Conservation (phyloP, 2,797 vertebrate genomes). For the Rhabdomys pumilio region DNA sequence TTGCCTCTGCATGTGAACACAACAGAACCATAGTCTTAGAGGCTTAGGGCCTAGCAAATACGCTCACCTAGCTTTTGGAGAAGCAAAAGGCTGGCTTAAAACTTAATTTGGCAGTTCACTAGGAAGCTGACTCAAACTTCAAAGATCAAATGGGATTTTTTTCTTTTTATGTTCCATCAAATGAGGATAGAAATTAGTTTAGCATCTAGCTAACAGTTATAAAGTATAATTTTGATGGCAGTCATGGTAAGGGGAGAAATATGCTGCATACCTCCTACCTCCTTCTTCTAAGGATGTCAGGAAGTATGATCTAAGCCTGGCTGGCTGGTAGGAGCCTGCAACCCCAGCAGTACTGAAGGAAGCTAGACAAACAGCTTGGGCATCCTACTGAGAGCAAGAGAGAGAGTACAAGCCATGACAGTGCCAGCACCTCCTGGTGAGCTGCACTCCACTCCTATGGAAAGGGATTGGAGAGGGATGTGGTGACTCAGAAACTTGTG, state of each 20-base stretch:
- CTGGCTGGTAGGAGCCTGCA: not conserved
- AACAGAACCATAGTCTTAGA: not conserved
- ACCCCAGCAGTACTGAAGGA: not conserved
- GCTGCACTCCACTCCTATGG: not conserved
- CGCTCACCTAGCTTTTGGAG: not conserved
- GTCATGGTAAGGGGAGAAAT: not conserved
- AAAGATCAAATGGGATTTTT: not conserved
- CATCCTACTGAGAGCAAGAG: not conserved
- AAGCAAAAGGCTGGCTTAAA: not conserved
- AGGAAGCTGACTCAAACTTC: not conserved
- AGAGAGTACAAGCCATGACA: not conserved
- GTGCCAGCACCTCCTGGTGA: not conserved
- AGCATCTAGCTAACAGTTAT: not conserved
- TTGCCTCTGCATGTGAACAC: not conserved
- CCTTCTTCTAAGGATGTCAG: not conserved
- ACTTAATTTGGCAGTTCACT: not conserved
- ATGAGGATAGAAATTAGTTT: not conserved
- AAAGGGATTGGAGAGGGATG: not conserved
- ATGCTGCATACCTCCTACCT: not conserved
- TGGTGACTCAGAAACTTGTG: not conserved
- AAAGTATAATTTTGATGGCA: constrained; percentile 8
- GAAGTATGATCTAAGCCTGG: not conserved
- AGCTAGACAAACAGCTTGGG: not conserved
- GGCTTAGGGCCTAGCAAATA: not conserved
- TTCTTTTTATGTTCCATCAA: not conserved